A percentile compares a stretch with the other conserved stretches of the same genome.
Evolutionary conservation across 2,888 invertebrate genomes (phyloP).

Genomic region (Merodon equestris): DNA sequence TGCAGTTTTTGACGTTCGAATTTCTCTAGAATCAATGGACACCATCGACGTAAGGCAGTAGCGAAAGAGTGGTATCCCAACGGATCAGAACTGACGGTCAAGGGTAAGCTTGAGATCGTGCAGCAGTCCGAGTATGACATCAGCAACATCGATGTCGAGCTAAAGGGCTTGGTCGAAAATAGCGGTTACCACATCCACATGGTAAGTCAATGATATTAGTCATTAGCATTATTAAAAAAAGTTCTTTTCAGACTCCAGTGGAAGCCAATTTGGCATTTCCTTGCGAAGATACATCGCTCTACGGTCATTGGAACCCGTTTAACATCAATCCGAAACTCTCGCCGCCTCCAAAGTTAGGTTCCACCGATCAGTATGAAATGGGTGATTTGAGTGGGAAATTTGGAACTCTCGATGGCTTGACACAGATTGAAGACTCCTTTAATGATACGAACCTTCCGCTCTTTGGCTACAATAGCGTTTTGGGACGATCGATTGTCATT

Average conservation of each 20-base stretch:
- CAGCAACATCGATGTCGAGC: conserved; percentile 87
- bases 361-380: conserved; percentile 91
- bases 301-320: conserved; percentile 93
- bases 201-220: conserved; percentile 79
- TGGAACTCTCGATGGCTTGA: conserved; percentile 85
- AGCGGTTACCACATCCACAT: conserved; percentile 90
- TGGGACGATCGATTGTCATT: conserved; percentile 92
- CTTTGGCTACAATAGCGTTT: conserved; percentile 88
- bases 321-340: conserved; percentile 83
- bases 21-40: conserved; percentile 83
- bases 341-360: conserved; percentile 84
- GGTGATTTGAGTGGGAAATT: conserved; percentile 93
- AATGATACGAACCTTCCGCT: conserved; percentile 91
- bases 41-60: conserved; percentile 90
- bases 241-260: conserved; percentile 84
- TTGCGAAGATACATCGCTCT: conserved; percentile 89
- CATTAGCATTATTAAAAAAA: background rate
- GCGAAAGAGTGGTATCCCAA: conserved; percentile 94
- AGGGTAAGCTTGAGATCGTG: conserved; percentile 88
- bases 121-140: conserved; percentile 93
- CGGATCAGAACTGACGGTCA: conserved; percentile 83
- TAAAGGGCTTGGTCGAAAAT: conserved; percentile 85
- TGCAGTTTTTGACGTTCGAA: background rate
- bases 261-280: conserved; percentile 92
- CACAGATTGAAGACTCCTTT: conserved; percentile 81